Evolutionary conservation across 2,888 invertebrate species (phyloP), one percentile per base, ranked within the genome.

Genomic region (Trachelus tabidus): DNA sequence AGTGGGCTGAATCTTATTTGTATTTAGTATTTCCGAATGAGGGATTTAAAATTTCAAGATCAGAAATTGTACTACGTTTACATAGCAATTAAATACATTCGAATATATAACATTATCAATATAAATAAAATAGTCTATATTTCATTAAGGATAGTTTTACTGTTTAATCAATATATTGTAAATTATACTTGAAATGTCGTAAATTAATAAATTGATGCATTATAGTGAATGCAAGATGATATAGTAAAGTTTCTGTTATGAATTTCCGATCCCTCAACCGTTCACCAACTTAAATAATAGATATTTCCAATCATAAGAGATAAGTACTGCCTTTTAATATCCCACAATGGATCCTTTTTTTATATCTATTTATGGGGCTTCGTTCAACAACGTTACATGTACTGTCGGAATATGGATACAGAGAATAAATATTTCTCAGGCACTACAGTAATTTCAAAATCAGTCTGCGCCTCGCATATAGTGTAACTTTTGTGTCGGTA

Each of bases 401-500:
- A 76, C 68, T 56, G 69, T 79, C 73, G 31, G 69, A 68, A 74
- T 76, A 76, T 69, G 73, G 73, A 73, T 79, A 79, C 79, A 79
- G 76, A 76, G 73, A 79, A 79, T 76, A 79, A 76, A 79, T 76
- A 79, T 69, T 76, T 76, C 76, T 79, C 79, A 79, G 79, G 79
- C 79, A 79, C 79, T 79, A 79, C 76, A 79, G 79, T 79, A 76
- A 79, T 79, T 79, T 79, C 73, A 79, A 76, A 79, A 73, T 79
- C 79, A 79, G 76, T 76, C 79, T 77, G 76, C 76, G 79, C 79
- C 79, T 79, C 76, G 69, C 56, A n/a, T 76, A 31, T 56, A 74
- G 23, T 30, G 37, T 31, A 77, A 30, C 12, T 33, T 73, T 75
- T 75, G 34, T 75, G 69, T 68, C 74, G 74, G 71, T 9, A 30